Evolutionary conservation across 2,113 vertebrate genomes (phyloP).

Genomic region (Nothoprocta perdicaria): DNA sequence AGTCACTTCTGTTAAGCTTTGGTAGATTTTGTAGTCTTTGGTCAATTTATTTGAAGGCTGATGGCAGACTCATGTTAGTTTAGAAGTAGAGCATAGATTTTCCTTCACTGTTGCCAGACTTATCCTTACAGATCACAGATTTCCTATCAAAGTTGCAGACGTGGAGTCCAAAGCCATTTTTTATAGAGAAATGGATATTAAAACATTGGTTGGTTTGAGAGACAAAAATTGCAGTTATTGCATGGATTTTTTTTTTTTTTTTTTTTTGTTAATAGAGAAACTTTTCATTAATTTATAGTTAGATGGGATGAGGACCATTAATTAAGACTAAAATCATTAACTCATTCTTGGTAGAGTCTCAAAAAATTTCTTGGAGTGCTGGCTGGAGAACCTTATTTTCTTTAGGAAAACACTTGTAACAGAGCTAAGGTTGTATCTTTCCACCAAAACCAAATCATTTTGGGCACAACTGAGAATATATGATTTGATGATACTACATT

Average conservation of each 20-base stretch:
- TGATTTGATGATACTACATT: not conserved
- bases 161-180: not conserved
- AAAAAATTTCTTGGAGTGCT: not conserved
- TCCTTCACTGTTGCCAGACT: not conserved
- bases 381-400: not conserved
- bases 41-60: not conserved
- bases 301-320: not conserved
- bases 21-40: not conserved
- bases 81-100: not conserved
- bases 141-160: not conserved
- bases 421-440: not conserved
- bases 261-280: not conserved
- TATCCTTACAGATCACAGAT: not conserved
- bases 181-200: not conserved
- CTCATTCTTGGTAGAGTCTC: not conserved
- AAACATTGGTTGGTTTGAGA: not conserved
- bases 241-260: not conserved
- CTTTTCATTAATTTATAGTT: not conserved
- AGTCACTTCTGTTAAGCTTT: not conserved
- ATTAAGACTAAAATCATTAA: not conserved
- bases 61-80: not conserved
- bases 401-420: not conserved
- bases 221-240: not conserved
- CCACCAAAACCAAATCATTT: not conserved
- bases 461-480: not conserved